Evolutionary conservation across 1,140 invertebrate species (phyloP), one percentile per base, ranked within the genome.

Genomic region (Bombus sylvicola): DNA sequence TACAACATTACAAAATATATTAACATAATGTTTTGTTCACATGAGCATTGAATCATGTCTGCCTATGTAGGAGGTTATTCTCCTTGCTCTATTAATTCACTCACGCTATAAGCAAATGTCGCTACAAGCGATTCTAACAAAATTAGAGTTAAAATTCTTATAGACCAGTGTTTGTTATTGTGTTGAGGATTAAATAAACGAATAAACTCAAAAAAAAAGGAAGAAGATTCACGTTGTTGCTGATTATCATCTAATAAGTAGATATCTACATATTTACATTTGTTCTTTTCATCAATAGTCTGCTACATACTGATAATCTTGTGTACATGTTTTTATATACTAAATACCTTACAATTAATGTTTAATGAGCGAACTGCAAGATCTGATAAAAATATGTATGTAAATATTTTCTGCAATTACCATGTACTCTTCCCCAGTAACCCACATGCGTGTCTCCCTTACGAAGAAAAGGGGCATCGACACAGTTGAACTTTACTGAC

Each of bases 401-500:
- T 62, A 62, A n/a, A n/a, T 62, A 62, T n/a, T n/a, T 62, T 62
- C 59, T 62, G 3, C 28, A 12, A 5, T 62, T 1, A 8, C 0
- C 18, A 22, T 22, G 5, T 53, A 53, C 18, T 47, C 47, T 53
- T 47, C 15, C n/a, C 31, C 31, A 13, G 9, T 75, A 75, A 57
- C 22, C 47, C 18, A 75, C 47, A 75, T 75, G 18, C 43, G 25
- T 74, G 43, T 22, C 1, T 34, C 10, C 39, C 71, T 18, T 3
- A 4, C 6, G 5, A 12, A 74, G 10, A 31, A 31, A 12, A 53
- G 18, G 8, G 15, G 18, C 34, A n/a, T 39, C 25, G 34, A 31
- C n/a, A 78, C 39, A 66, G 59, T 66, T 78, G 43, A 78, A 78
- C 59, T 78, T 64, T 9, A 5, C 15, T 9, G 41, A 66, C 41